These are phyloP conservation scores for Drosophila lowei DNA, from an alignment of 1,140 invertebrate species.

Conservation along the genomic window DNA sequence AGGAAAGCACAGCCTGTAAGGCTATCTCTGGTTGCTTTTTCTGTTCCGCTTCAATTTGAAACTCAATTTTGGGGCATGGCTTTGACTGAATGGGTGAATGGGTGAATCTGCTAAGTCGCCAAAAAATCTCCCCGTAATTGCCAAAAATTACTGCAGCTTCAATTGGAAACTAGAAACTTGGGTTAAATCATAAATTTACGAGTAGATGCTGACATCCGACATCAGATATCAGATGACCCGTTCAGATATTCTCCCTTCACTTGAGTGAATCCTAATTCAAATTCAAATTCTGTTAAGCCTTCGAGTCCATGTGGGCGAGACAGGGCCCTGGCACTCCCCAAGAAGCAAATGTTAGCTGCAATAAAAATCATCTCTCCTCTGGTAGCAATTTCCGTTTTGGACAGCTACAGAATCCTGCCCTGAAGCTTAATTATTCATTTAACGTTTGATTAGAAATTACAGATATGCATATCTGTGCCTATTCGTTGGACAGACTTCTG, in stretches of 20 bases:
- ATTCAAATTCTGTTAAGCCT: slow-evolving; percentile 30
- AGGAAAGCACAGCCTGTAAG: slow-evolving; percentile 17
- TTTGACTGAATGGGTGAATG: not conserved
- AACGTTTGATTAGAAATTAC: slow-evolving; percentile 51
- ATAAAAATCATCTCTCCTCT: not conserved
- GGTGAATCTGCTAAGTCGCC: slow-evolving; percentile 6
- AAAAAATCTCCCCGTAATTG: not conserved
- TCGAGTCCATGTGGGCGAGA: too few relatives aligned
- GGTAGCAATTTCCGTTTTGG: slow-evolving; percentile 20
- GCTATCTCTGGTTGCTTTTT: slow-evolving; percentile 3
- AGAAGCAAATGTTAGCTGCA: slow-evolving; percentile 6
- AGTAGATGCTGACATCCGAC: not conserved
- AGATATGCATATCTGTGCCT: slow-evolving; percentile 2
- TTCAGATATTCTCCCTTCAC: not conserved
- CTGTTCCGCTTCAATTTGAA: not conserved
- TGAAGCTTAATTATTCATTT: slow-evolving; percentile 53
- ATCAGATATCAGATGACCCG: too few relatives aligned
- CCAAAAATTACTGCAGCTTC: slow-evolving; percentile 9
- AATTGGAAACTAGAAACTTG: too few relatives aligned
- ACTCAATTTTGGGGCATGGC: not conserved
- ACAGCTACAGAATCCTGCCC: slow-evolving; percentile 12
- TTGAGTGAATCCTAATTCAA: slow-evolving; percentile 13
- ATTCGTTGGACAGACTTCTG: not conserved
- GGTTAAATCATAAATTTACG: slow-evolving; percentile 11
- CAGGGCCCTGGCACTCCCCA: not conserved